Evolutionary conservation across 2,888 invertebrate species (phyloP).

Genomic region (Spilarctia lutea): DNA sequence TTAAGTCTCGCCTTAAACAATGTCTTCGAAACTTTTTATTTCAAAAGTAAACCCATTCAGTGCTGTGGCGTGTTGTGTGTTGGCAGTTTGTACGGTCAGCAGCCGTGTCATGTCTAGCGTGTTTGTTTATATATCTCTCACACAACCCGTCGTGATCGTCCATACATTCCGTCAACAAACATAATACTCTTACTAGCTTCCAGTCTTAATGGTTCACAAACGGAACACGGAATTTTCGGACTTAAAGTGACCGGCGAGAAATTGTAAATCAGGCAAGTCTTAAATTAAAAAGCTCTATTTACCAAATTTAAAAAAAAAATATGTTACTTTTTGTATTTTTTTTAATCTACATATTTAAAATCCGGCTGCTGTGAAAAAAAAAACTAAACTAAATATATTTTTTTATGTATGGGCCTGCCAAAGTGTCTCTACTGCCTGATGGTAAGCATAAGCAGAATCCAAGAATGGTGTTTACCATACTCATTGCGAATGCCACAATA

Average conservation of each 20-base stretch:
- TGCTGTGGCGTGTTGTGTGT: slow-evolving; percentile 3
- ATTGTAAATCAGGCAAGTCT: not conserved
- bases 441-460: too few relatives aligned
- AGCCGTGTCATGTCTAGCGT: slow-evolving; percentile 59
- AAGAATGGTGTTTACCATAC: too few relatives aligned
- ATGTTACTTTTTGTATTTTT: too few relatives aligned
- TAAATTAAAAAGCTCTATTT: not conserved
- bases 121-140: slow-evolving; percentile 66
- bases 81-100: slow-evolving; percentile 47
- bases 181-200: slow-evolving; percentile 50
- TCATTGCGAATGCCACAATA: too few relatives aligned
- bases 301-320: not conserved
- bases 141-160: slow-evolving; percentile 60
- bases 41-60: slow-evolving; percentile 15
- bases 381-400: too few relatives aligned
- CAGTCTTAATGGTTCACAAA: slow-evolving; percentile 50
- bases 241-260: slow-evolving; percentile 10
- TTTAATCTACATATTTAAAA: too few relatives aligned
- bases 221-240: slow-evolving; percentile 28
- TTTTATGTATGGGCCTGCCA: too few relatives aligned
- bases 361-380: too few relatives aligned
- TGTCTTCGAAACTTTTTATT: not conserved
- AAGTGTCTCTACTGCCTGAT: too few relatives aligned
- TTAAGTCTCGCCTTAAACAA: not conserved
- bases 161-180: slow-evolving; percentile 73